A percentile compares a stretch with the other conserved stretches of the same genome.
Conservation (phyloP, 1,140 invertebrate genomes). For the Eueides isabella region DNA sequence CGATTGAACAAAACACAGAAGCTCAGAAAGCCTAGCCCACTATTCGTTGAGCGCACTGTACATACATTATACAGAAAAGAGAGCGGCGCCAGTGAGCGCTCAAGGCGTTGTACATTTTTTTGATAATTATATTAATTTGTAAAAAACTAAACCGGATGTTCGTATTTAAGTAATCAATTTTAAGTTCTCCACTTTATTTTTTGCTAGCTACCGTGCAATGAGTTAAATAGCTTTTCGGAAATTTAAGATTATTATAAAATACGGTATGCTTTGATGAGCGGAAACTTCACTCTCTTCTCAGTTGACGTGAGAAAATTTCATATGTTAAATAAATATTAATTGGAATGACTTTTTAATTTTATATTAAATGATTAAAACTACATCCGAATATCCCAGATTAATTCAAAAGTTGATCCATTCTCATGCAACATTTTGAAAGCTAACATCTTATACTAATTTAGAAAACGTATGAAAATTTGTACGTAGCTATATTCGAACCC, state of each 20-base stretch:
- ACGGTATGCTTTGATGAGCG: neutral
- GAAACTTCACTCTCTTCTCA: neutral
- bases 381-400: neutral
- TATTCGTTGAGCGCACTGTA: too few relatives aligned
- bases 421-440: neutral
- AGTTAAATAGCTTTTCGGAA: neutral
- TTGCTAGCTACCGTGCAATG: neutral
- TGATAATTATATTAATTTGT: neutral
- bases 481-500: too few relatives aligned
- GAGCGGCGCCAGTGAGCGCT: constrained; percentile 10
- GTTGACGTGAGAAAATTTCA: too few relatives aligned
- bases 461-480: too few relatives aligned
- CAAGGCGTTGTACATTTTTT: neutral
- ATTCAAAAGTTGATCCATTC: neutral
- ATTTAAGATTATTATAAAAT: neutral
- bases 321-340: too few relatives aligned
- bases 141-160: constrained; percentile 7
- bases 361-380: neutral
- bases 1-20: too few relatives aligned
- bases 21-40: too few relatives aligned
- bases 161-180: constrained; percentile 10
- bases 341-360: too few relatives aligned
- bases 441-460: too few relatives aligned
- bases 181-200: constrained; percentile 1
- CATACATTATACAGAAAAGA: constrained; percentile 13